A percentile compares a stretch with the other conserved stretches of the same genome.
phyloP scores from a whole-genome alignment of 2,888 invertebrate genomes.

The Xylophagus ater region DNA sequence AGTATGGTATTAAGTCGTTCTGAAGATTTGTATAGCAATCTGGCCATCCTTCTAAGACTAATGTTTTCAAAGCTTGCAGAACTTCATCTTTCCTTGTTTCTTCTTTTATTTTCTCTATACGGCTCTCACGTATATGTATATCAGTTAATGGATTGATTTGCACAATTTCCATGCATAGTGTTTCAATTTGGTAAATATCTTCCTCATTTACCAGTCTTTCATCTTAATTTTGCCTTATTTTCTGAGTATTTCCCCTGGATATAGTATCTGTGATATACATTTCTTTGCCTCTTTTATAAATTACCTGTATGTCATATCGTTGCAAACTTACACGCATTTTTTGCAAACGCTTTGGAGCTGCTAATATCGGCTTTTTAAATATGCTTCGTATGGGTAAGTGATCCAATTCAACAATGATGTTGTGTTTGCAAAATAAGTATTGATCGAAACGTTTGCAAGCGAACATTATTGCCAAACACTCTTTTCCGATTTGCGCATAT shows the following conservation, averaged over 20 bases:
- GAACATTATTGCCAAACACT: conserved; percentile 14
- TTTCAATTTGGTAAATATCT: no score
- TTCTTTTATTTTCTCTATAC: conserved; percentile 3
- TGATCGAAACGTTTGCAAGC: conserved; percentile 17
- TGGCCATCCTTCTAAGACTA: no score
- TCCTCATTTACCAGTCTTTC: no score
- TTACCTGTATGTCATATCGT: conserved; percentile 17
- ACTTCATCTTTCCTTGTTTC: no score
- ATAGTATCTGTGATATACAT: conserved; percentile 20
- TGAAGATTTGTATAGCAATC: no score
- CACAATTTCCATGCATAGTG: no score
- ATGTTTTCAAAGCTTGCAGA: no score
- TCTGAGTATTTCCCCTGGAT: conserved; percentile 19
- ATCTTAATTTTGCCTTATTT: no score
- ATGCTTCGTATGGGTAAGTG: conserved; percentile 22
- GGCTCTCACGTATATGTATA: background rate
- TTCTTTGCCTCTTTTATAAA: no score
- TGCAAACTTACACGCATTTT: conserved; percentile 19
- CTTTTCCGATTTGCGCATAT: conserved; percentile 8
- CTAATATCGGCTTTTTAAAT: conserved; percentile 17
- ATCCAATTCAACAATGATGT: conserved; percentile 20
- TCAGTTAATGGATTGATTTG: conserved; percentile 4
- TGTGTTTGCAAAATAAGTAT: conserved; percentile 17
- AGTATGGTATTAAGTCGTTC: no score
- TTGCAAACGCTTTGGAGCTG: conserved; percentile 18